Conservation (phyloP, 2,113 vertebrate genomes). For the Solenodon paradoxus region DNA sequence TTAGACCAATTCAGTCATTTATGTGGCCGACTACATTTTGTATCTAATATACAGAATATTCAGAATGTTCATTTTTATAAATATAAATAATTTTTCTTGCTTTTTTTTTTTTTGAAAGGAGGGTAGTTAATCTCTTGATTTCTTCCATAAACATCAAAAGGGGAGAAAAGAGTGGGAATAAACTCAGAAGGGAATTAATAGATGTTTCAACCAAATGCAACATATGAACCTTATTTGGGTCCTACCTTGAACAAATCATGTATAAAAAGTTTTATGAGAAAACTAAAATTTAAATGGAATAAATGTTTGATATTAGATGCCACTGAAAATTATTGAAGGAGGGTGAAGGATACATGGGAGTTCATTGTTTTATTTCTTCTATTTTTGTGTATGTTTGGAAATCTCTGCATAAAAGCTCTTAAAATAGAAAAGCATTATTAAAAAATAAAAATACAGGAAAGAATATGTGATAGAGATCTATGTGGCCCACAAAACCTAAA, state of each 20-base stretch:
- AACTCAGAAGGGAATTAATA: background rate
- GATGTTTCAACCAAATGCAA: background rate
- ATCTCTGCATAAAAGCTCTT: background rate
- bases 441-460: background rate
- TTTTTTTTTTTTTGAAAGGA: too few relatives aligned
- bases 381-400: background rate
- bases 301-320: background rate
- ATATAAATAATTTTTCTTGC: too few relatives aligned
- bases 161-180: background rate
- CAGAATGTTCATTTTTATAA: constrained; percentile 11
- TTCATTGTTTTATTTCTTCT: background rate
- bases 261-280: constrained; percentile 6
- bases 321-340: background rate
- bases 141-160: background rate
- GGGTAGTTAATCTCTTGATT: background rate
- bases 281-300: background rate
- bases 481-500: background rate
- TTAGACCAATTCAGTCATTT: background rate
- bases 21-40: background rate
- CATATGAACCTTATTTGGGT: background rate
- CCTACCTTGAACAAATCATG: background rate
- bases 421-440: background rate
- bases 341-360: background rate
- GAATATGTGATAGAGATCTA: background rate
- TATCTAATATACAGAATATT: background rate